A percentile compares a stretch with the other conserved stretches of the same genome.
phyloP scores from a whole-genome alignment of 1,140 invertebrate species.

The Alviniconcha marisindica region DNA sequence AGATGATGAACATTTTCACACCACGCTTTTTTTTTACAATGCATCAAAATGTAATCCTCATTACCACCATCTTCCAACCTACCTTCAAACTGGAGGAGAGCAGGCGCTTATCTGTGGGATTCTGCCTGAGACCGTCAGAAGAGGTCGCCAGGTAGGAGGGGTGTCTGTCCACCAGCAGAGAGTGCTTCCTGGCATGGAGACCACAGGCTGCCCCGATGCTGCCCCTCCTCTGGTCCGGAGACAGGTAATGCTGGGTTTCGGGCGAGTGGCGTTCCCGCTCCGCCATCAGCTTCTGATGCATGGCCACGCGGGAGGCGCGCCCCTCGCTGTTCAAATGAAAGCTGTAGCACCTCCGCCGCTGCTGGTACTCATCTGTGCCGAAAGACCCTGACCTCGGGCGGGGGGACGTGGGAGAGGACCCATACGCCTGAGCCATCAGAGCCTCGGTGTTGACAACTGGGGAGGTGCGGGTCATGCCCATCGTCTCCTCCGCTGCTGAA shows the following conservation, averaged over 20 bases:
- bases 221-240: slow-evolving; percentile 66
- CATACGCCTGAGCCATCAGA: slow-evolving; percentile 54
- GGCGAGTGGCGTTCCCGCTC: slow-evolving; percentile 50
- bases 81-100: too few relatives aligned
- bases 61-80: too few relatives aligned
- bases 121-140: slow-evolving; percentile 35
- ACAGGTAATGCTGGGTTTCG: slow-evolving; percentile 51
- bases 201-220: slow-evolving; percentile 69
- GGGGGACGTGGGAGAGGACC: slow-evolving; percentile 62
- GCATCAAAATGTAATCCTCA: too few relatives aligned
- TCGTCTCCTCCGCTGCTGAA: slow-evolving; percentile 56
- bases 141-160: slow-evolving; percentile 58
- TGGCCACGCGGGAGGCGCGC: slow-evolving; percentile 53
- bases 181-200: slow-evolving; percentile 63
- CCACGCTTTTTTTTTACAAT: too few relatives aligned
- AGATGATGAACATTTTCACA: too few relatives aligned
- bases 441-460: slow-evolving; percentile 49
- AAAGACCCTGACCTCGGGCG: slow-evolving; percentile 69
- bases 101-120: slow-evolving; percentile 74
- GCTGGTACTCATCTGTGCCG: slow-evolving; percentile 61
- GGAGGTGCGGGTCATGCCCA: slow-evolving; percentile 59
- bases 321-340: slow-evolving; percentile 71
- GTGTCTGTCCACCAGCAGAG: slow-evolving; percentile 64
- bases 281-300: slow-evolving; percentile 45
- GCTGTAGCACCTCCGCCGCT: slow-evolving; percentile 68